Conservation (phyloP, 2,888 invertebrate species). For the Trypoxylon attenuatum region DNA sequence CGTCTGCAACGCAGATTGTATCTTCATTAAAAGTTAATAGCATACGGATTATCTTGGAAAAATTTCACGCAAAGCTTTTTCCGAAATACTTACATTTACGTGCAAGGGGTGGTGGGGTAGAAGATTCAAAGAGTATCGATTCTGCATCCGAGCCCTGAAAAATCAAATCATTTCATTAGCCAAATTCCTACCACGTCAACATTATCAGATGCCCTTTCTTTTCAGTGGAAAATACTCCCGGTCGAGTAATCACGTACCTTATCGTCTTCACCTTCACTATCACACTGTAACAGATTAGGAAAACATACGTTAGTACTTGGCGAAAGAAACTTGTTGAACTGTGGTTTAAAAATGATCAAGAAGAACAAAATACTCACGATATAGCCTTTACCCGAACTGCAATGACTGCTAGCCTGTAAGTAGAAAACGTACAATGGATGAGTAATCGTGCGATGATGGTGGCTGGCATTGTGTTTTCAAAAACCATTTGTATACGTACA, state of each 20-base stretch:
- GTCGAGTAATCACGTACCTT: conserved; percentile 82
- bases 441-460: neutral
- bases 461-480: neutral
- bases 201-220: too few relatives aligned
- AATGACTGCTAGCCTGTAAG: conserved; percentile 91
- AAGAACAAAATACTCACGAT: conserved; percentile 94
- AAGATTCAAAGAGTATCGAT: conserved; percentile 81
- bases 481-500: conserved; percentile 78
- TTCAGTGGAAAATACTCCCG: conserved; percentile 13
- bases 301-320: neutral
- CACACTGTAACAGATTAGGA: conserved; percentile 84
- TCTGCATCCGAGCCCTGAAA: conserved; percentile 85
- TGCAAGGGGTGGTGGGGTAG: conserved; percentile 79
- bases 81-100: conserved; percentile 75
- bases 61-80: neutral
- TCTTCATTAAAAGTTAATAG: neutral
- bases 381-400: conserved; percentile 95
- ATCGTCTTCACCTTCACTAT: conserved; percentile 94
- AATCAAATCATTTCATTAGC: conserved; percentile 7
- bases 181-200: neutral
- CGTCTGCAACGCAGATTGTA: conserved; percentile 63
- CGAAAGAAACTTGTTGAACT: neutral
- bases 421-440: neutral
- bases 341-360: conserved; percentile 50
- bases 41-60: neutral